phyloP scores from a whole-genome alignment of 1,140 invertebrate species.

The Tribolium castaneum region DNA sequence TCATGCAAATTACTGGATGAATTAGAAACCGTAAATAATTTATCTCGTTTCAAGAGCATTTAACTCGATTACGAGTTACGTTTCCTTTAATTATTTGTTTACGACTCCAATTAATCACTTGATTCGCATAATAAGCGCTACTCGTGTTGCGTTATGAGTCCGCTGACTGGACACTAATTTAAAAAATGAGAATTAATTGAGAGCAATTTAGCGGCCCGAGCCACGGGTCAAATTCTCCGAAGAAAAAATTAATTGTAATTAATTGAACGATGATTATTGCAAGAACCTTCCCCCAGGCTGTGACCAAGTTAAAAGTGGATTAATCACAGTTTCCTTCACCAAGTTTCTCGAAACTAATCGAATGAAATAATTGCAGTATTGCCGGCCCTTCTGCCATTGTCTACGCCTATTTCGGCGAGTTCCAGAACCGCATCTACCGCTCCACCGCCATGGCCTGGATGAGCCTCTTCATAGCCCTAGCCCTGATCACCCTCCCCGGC shows the following conservation, averaged over 20 bases:
- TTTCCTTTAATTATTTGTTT: neutral
- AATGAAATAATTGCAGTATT: neutral
- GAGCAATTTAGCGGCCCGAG: neutral
- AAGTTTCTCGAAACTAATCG: neutral
- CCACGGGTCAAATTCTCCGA: neutral
- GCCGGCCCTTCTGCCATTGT: conserved; percentile 61
- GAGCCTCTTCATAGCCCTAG: conserved; percentile 63
- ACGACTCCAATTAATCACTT: conserved; percentile 12
- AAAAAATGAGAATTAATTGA: neutral
- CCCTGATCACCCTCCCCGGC: conserved; percentile 63
- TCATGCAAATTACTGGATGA: neutral
- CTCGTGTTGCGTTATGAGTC: neutral
- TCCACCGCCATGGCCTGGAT: conserved; percentile 61
- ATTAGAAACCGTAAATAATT: neutral
- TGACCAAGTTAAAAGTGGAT: conserved; percentile 18
- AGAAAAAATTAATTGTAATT: neutral
- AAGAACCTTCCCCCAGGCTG: neutral
- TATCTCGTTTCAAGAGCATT: neutral
- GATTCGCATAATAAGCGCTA: neutral
- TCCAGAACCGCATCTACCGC: conserved; percentile 54
- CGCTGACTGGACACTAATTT: neutral
- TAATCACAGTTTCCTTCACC: neutral
- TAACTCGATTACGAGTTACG: conserved; percentile 1
- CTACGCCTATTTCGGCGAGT: conserved; percentile 63
- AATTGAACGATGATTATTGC: neutral